Evolutionary conservation across 2,888 invertebrate genomes (phyloP), one percentile per base, ranked within the genome.

Genomic region (Macropis europaea): DNA sequence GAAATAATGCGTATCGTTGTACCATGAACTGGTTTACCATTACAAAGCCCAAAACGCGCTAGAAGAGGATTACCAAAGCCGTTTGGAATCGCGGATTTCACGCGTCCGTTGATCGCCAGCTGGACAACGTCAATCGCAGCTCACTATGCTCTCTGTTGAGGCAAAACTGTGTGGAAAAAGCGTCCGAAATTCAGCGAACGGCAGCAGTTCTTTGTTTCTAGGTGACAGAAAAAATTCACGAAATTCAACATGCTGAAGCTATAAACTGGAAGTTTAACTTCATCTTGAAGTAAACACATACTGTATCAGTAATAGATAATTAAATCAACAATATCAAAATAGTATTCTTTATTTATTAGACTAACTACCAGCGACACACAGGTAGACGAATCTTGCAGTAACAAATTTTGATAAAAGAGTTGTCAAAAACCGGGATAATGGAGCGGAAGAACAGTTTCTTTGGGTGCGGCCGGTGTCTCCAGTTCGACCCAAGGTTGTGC

Each of bases 11-110:
- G 36, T 19, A 7, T 19, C 17, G 40, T 3, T 7, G 19, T n/a
- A 36, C 6, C 48, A 24, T 50, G 45, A 53, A 13, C 26, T 28
- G 63, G 62, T 75, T 69, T 53, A 53, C 45, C 50, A 76, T 77
- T 76, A 71, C 82, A 73, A 77, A 71, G 69, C 67, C 50, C 11
- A 57, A 50, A 66, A 57, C 42, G 2, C 26, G 47, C 56, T 30
- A 40, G 42, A 60, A 60, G 64, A 52, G 74, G 76, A 77, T 82
- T 77, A 79, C 59, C 36, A 52, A 60, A 66, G 63, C 67, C 68
- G 72, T 59, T 82, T 66, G 66, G 53, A 69, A 61, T 52, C 52
- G 50, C 40, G 43, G 45, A 53, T 34, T 48, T 9, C 19, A 3
- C 5, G 15, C 36, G 30, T 52, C 56, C 54, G 60, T 53, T 47